Conservation (phyloP, 2,113 vertebrate genomes). For the Saccopteryx leptura region DNA sequence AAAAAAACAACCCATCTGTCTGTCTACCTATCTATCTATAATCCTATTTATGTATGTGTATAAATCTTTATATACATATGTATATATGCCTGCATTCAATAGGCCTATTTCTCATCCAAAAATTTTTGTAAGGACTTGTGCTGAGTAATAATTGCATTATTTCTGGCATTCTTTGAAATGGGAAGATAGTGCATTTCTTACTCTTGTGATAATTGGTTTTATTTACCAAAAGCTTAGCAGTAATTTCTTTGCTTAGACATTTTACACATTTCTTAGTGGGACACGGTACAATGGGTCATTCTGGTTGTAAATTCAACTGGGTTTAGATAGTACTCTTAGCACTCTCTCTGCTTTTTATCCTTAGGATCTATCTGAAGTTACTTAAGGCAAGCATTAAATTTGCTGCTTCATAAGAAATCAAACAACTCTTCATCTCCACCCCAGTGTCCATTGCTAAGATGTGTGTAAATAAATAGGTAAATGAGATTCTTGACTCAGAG, state of each 20-base stretch:
- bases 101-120: neutral
- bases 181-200: neutral
- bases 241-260: slow-evolving; percentile 25
- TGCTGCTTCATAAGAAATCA: slow-evolving; percentile 1
- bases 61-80: neutral
- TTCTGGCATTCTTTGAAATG: slow-evolving; percentile 47
- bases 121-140: slow-evolving; percentile 12
- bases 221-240: slow-evolving; percentile 4
- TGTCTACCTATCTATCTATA: neutral
- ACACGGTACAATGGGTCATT: neutral
- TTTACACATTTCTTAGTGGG: neutral
- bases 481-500: neutral
- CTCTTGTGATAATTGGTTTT: neutral
- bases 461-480: neutral
- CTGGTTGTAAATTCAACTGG: neutral
- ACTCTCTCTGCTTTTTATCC: neutral
- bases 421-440: neutral
- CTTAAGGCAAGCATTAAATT: slow-evolving; percentile 38
- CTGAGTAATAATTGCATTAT: neutral
- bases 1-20: neutral
- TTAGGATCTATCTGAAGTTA: neutral
- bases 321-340: neutral
- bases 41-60: neutral
- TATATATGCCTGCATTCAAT: neutral
- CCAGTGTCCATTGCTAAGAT: neutral